A percentile compares a stretch with the other conserved stretches of the same genome.
These are phyloP conservation scores for Onthophagus taurus DNA, from an alignment of 1,140 invertebrate species.

Conservation along the genomic window DNA sequence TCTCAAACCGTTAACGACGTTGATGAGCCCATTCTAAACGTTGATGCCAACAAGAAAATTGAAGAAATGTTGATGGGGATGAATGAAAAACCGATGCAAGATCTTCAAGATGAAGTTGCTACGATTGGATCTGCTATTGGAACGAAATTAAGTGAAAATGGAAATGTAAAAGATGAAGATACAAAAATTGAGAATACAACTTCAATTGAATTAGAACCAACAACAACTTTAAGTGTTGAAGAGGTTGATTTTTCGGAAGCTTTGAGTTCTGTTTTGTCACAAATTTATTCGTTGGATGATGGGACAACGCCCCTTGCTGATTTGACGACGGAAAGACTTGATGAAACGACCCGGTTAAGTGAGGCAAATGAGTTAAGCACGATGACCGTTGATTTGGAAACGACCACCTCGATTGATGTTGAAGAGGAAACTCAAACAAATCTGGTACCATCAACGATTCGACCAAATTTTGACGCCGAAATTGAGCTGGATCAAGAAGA, in stretches of 20 bases:
- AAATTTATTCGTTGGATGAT: constrained; percentile 3
- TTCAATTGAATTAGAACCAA: not conserved
- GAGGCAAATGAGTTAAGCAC: too few relatives aligned
- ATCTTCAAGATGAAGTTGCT: constrained; percentile 37
- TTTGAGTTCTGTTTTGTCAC: constrained; percentile 7
- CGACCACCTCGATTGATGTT: not conserved
- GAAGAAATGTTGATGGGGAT: constrained; percentile 17
- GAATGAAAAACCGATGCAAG: constrained; percentile 31
- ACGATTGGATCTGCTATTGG: constrained; percentile 36
- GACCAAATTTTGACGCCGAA: not conserved
- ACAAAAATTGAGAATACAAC: constrained; percentile 5
- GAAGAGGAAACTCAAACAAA: not conserved
- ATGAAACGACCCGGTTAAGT: not conserved
- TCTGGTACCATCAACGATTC: not conserved
- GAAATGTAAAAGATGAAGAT: not conserved
- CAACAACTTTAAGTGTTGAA: constrained; percentile 6
- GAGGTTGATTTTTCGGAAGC: constrained; percentile 6
- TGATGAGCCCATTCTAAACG: constrained; percentile 3
- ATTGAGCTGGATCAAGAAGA: not conserved
- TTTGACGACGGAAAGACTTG: too few relatives aligned
- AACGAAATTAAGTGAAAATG: constrained; percentile 18
- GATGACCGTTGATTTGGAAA: too few relatives aligned
- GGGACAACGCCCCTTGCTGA: too few relatives aligned
- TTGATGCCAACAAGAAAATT: constrained; percentile 10
- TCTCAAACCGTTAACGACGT: constrained; percentile 27